These are phyloP conservation scores for Picus viridis DNA, from an alignment of 2,797 vertebrate species.

Conservation along the genomic window DNA sequence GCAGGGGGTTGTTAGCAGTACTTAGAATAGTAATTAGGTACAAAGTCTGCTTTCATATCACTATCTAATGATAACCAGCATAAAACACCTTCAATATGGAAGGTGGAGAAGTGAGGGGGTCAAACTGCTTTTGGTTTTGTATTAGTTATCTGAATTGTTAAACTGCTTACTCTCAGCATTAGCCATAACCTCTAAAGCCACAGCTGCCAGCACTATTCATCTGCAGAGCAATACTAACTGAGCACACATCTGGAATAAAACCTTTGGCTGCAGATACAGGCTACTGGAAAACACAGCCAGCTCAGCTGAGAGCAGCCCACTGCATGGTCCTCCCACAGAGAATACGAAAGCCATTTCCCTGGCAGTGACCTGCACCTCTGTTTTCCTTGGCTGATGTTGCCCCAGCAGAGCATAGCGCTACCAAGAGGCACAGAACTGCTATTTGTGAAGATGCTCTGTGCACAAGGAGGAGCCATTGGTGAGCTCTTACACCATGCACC, in stretches of 20 bases:
- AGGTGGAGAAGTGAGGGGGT: neutral
- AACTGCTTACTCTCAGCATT: neutral
- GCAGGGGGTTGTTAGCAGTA: neutral
- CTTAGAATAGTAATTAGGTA: neutral
- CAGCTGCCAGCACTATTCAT: neutral
- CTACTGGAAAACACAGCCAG: neutral
- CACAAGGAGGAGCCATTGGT: accelerated
- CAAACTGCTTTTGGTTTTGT: neutral
- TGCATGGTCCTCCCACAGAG: accelerated
- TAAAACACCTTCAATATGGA: neutral
- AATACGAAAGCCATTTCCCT: neutral
- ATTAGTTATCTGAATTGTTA: neutral
- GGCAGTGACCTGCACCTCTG: neutral
- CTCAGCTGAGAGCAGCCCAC: accelerated
- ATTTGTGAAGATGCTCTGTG: accelerated
- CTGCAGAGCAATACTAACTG: neutral
- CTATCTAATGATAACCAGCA: neutral
- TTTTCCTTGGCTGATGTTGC: neutral
- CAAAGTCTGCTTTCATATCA: neutral
- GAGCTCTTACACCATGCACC: accelerated
- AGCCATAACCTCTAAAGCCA: too few species aligned
- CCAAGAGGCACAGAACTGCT: neutral
- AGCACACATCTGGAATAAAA: neutral
- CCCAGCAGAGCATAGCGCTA: neutral
- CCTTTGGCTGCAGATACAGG: neutral